Conservation (phyloP, 1,140 invertebrate species). For the Aphaenogaster rudis region DNA sequence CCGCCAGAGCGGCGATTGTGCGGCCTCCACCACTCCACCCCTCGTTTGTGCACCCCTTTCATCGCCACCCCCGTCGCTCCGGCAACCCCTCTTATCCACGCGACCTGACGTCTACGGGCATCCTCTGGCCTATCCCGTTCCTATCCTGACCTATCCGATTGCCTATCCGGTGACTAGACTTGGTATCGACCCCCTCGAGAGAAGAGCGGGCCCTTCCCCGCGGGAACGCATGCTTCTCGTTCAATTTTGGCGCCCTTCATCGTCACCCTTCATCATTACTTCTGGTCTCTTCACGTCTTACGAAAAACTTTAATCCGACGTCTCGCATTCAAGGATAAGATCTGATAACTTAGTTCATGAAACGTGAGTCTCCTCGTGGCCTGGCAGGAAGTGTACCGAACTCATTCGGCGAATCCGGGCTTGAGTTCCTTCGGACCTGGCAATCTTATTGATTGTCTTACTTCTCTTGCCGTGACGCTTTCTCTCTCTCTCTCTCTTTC, state of each 20-base stretch:
- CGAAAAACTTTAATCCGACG: slow-evolving; percentile 47
- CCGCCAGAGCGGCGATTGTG: slow-evolving; percentile 81
- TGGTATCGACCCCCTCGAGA: slow-evolving; percentile 77
- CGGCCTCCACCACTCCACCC: slow-evolving; percentile 45
- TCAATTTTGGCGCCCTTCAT: slow-evolving; percentile 6
- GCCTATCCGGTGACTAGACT: slow-evolving; percentile 73
- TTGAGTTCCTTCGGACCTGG: slow-evolving; percentile 74
- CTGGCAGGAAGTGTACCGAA: slow-evolving; percentile 66
- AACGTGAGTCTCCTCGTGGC: slow-evolving; percentile 43
- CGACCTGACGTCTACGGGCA: slow-evolving; percentile 10
- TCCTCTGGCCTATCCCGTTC: slow-evolving; percentile 68
- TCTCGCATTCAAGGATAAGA: slow-evolving; percentile 60
- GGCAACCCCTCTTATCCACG: slow-evolving; percentile 14
- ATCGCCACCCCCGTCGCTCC: not conserved
- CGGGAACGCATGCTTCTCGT: not conserved
- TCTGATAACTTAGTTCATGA: slow-evolving; percentile 54
- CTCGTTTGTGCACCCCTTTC: slow-evolving; percentile 1
- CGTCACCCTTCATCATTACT: not conserved
- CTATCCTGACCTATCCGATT: slow-evolving; percentile 77
- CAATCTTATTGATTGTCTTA: slow-evolving; percentile 84
- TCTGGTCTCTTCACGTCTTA: slow-evolving; percentile 21
- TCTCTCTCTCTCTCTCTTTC: slow-evolving; percentile 23
- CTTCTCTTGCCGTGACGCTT: slow-evolving; percentile 69
- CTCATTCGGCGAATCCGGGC: slow-evolving; percentile 72
- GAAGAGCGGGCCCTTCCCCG: slow-evolving; percentile 39